Base-by-base conservation (phyloP, 2,888 invertebrate species). In the Mesochorus sp. region DNA sequence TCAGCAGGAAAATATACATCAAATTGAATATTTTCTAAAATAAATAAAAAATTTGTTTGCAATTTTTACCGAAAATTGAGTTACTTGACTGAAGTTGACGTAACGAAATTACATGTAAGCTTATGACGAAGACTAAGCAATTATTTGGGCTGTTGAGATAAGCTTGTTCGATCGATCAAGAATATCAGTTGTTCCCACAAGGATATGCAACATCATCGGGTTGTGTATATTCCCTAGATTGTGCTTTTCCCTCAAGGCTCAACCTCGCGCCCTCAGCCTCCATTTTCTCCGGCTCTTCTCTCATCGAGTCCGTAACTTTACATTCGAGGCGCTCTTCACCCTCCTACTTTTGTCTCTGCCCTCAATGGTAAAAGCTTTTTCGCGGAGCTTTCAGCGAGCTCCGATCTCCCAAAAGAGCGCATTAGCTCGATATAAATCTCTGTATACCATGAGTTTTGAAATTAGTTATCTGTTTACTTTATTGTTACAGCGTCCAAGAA, bases 121-220 rank as follows among this genome's bases (percentile, higher is more conserved):
- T n/a, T n/a, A n/a, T n/a, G n/a, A n/a, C n/a, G n/a, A n/a, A n/a
- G n/a, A n/a, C n/a, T 31, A 3, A 55, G 31, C 17, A 2, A 19
- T 19, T 10, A 8, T 4, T 34, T n/a, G 10, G 10, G 17, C 12
- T 17, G 10, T 26, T 4, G 42, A 61, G 3, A 34, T 34, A 28
- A 24, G 24, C 14, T 44, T 21, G 2, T 61, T 24, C 42, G 21
- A 21, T 4, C 26, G 28, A 44, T 12, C 21, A 51, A 42, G 51
- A 70, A 47, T 51, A 51, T 26, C 62, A 17, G 55, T 17, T 44
- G 49, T 61, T 24, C 42, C 44, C 44, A 62, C 19, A 28, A 37
- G 34, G 21, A 34, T 24, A 64, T 64, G 72, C 21, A 64, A 72
- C 62, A 47, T 72, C 44, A 72, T 42, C 37, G 34, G 39, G 17